phyloP scores from a whole-genome alignment of 1,140 invertebrate species.

The Aplysia californica region DNA sequence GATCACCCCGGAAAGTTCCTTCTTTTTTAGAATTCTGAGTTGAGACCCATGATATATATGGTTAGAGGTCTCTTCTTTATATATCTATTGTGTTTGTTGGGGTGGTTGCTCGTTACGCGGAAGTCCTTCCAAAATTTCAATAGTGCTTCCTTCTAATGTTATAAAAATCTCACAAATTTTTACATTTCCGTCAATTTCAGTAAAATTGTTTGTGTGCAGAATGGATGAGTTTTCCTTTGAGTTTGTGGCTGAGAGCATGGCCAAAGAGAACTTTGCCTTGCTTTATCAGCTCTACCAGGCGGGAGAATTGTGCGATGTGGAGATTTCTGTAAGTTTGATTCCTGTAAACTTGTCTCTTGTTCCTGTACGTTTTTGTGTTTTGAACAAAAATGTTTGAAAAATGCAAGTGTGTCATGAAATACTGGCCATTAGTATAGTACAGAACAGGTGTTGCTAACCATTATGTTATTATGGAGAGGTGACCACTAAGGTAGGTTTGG shows the following conservation, averaged over 20 bases:
- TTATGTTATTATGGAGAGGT: background rate
- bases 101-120: too few relatives aligned
- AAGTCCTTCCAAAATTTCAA: too few relatives aligned
- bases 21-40: too few relatives aligned
- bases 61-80: too few relatives aligned
- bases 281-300: constrained; percentile 52
- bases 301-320: constrained; percentile 58
- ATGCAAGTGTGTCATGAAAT: background rate
- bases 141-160: too few relatives aligned
- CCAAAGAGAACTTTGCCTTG: constrained; percentile 36
- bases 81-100: too few relatives aligned
- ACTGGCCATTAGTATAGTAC: background rate
- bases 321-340: constrained; percentile 51
- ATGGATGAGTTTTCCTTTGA: constrained; percentile 15
- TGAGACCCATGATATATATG: too few relatives aligned
- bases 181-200: too few relatives aligned
- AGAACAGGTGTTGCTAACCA: background rate
- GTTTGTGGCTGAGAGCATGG: constrained; percentile 15
- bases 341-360: constrained; percentile 54
- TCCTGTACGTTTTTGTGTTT: too few relatives aligned
- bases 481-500: background rate
- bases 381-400: constrained; percentile 35
- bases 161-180: too few relatives aligned
- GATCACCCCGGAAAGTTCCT: too few relatives aligned
- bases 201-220: too few relatives aligned